Evolutionary conservation across 2,888 invertebrate species (phyloP).

Genomic region (Tineola bisselliella): DNA sequence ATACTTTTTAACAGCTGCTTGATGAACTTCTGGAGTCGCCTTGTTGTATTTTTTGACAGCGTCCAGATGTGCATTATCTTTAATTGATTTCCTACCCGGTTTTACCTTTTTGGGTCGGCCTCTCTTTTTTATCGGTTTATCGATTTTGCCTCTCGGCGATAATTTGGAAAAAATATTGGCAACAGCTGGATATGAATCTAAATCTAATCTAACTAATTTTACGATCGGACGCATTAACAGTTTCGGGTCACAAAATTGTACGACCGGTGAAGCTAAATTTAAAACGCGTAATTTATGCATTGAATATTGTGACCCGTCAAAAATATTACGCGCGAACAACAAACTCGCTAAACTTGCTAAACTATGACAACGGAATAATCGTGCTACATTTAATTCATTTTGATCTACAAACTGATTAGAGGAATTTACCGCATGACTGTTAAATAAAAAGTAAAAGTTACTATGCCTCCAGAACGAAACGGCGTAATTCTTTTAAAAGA

Average conservation of each 20-base stretch:
- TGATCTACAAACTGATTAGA: neutral
- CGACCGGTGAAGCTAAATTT: neutral
- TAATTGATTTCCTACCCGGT: too few relatives aligned
- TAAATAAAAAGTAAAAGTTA: neutral
- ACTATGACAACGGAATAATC: neutral
- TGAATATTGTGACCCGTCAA: neutral
- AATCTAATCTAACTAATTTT: too few relatives aligned
- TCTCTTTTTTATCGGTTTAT: slow-evolving; percentile 2
- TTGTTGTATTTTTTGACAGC: neutral
- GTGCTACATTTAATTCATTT: neutral
- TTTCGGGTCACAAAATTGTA: too few relatives aligned
- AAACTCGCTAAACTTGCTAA: neutral
- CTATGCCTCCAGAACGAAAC: neutral
- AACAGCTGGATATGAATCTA: too few relatives aligned
- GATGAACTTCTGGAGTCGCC: neutral
- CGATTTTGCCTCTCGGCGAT: neutral
- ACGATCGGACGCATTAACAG: too few relatives aligned
- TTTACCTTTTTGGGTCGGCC: too few relatives aligned
- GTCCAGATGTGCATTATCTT: neutral
- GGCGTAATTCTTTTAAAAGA: neutral
- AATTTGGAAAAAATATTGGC: too few relatives aligned
- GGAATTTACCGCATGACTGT: neutral
- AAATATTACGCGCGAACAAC: slow-evolving; percentile 3
- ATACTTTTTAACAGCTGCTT: neutral
- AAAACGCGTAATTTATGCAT: neutral